phyloP scores from a whole-genome alignment of 2,888 invertebrate species.

The Heteromurus nitidus region DNA sequence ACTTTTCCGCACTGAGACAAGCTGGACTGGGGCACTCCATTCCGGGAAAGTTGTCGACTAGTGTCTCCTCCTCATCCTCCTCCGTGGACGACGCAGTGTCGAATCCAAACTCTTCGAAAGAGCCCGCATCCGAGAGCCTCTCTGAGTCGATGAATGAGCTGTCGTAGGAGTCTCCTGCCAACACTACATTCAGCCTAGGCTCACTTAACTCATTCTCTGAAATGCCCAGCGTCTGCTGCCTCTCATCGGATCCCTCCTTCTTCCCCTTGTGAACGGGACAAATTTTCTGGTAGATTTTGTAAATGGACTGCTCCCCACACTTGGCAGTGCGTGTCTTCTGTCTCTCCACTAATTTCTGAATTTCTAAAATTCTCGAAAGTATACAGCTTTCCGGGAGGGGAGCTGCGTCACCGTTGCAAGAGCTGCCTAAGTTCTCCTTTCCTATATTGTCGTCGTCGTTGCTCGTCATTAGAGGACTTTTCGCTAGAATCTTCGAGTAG shows the following conservation, averaged over 20 bases:
- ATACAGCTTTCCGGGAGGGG: slow-evolving; percentile 79
- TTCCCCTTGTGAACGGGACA: slow-evolving; percentile 65
- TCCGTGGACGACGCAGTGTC: slow-evolving; percentile 51
- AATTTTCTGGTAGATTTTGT: slow-evolving; percentile 74
- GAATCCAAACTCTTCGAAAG: slow-evolving; percentile 46
- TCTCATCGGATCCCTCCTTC: too few relatives aligned
- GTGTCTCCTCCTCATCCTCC: slow-evolving; percentile 46
- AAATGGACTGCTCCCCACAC: slow-evolving; percentile 75
- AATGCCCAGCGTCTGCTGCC: slow-evolving; percentile 5
- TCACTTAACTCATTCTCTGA: slow-evolving; percentile 1
- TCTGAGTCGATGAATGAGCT: slow-evolving; percentile 39
- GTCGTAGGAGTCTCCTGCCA: slow-evolving; percentile 48
- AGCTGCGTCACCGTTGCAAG: slow-evolving; percentile 68
- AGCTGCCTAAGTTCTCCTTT: slow-evolving; percentile 50
- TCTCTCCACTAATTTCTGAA: slow-evolving; percentile 79
- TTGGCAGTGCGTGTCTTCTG: slow-evolving; percentile 21
- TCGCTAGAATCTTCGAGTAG: slow-evolving; percentile 55
- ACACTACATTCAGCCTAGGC: slow-evolving; percentile 36
- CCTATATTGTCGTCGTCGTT: slow-evolving; percentile 26
- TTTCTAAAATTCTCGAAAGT: slow-evolving; percentile 79
- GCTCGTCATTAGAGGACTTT: slow-evolving; percentile 69
- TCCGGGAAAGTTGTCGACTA: slow-evolving; percentile 11
- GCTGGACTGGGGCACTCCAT: slow-evolving; percentile 66
- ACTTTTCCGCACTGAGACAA: slow-evolving; percentile 69
- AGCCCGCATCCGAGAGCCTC: slow-evolving; percentile 56